Evolutionary conservation across 2,888 invertebrate genomes (phyloP).

Genomic region (Lasioglossum lativentre): DNA sequence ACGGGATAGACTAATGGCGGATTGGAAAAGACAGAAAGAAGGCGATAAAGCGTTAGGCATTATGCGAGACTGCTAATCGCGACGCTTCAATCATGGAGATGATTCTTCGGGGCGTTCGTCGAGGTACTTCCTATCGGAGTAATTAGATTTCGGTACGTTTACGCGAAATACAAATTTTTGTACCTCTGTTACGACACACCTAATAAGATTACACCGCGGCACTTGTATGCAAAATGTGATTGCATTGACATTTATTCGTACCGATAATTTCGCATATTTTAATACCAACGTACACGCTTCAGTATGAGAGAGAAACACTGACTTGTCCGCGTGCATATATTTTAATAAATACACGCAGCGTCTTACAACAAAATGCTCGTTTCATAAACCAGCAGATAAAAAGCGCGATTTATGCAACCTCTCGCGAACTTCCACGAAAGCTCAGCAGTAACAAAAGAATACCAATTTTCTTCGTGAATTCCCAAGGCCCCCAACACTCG

Average conservation of each 20-base stretch:
- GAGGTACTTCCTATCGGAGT: neutral
- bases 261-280: neutral
- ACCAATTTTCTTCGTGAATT: neutral
- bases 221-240: no score
- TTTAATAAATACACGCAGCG: neutral
- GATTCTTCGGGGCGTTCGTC: neutral
- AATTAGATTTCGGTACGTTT: neutral
- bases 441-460: neutral
- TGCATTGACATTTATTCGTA: no score
- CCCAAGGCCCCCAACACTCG: neutral
- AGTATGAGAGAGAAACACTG: neutral
- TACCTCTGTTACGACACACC: no score
- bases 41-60: neutral
- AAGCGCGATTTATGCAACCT: neutral
- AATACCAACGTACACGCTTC: neutral
- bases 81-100: neutral
- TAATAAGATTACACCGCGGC: no score
- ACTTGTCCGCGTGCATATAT: neutral
- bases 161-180: no score
- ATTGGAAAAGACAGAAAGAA: slow-evolving; percentile 14
- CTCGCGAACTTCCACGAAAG: neutral
- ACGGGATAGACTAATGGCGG: slow-evolving; percentile 8
- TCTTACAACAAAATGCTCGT: neutral
- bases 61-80: neutral
- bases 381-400: neutral